Evolutionary conservation across 2,113 vertebrate species (phyloP).

Genomic region (Thermophis baileyi): DNA sequence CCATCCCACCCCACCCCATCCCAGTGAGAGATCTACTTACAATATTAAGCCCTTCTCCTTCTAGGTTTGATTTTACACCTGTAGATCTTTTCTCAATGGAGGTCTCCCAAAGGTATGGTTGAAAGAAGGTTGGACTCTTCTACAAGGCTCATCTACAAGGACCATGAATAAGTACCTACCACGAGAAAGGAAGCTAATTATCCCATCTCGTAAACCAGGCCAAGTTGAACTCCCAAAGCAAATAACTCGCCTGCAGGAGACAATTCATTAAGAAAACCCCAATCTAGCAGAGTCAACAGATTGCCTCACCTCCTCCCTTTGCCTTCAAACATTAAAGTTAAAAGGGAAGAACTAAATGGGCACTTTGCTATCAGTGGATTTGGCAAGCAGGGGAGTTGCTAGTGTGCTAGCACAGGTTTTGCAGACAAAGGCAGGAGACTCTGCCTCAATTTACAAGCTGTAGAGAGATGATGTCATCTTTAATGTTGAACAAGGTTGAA

Average conservation of each 20-base stretch:
- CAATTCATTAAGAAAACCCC: not conserved
- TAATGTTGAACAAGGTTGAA: slow-evolving; percentile 53
- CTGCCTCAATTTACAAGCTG: slow-evolving; percentile 44
- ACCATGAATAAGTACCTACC: not conserved
- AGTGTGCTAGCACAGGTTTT: slow-evolving; percentile 29
- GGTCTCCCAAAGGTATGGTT: not conserved
- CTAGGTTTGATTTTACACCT: not conserved
- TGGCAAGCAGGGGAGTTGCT: not conserved
- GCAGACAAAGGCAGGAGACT: slow-evolving; percentile 46
- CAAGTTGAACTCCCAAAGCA: not conserved
- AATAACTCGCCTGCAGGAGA: not conserved
- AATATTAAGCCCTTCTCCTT: not conserved
- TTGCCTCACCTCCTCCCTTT: not conserved
- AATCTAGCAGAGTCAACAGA: not conserved
- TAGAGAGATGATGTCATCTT: slow-evolving; percentile 56
- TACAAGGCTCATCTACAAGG: not conserved
- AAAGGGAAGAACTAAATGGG: no score
- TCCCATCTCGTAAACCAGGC: not conserved
- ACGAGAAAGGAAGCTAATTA: not conserved
- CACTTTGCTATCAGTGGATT: not conserved
- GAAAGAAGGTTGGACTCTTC: not conserved
- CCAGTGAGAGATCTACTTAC: no score
- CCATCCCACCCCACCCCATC: no score
- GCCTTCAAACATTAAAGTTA: not conserved
- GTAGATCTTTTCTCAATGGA: not conserved